Percentiles rank a stretch among this genome's conserved stretches.
Conservation (phyloP, 92 coral and sea anemone genomes). For the Isaurus tuberculatus region DNA sequence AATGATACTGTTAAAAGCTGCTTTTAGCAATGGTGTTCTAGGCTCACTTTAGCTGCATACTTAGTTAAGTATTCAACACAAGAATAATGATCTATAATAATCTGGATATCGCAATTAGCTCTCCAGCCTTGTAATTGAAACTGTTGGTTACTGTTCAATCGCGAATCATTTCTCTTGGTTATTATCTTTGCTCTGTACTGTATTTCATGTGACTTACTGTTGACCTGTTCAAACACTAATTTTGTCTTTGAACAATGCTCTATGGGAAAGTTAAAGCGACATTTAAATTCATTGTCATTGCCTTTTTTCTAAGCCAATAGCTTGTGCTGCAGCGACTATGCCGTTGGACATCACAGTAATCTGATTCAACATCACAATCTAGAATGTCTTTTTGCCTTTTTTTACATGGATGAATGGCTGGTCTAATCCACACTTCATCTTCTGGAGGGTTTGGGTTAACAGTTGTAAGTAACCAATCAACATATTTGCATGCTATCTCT, state of each 20-base stretch:
- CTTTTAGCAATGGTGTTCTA: conserved; percentile 40
- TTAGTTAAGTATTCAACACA: conserved; percentile 31
- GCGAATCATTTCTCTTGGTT: conserved; percentile 57
- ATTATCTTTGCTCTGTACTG: conserved; percentile 62
- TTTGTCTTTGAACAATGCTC: conserved; percentile 42
- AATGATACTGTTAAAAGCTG: conserved; percentile 36
- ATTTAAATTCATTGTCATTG: conserved; percentile 55
- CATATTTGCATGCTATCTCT: conserved; percentile 47
- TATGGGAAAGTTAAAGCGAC: conserved; percentile 61
- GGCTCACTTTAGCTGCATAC: conserved; percentile 48
- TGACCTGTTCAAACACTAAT: conserved; percentile 55
- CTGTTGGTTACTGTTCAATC: conserved; percentile 64
- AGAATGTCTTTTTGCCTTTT: conserved; percentile 48
- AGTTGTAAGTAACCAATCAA: conserved; percentile 34
- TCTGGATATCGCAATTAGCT: conserved; percentile 56
- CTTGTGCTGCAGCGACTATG: conserved; percentile 55
- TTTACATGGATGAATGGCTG: conserved; percentile 49
- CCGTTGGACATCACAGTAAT: conserved; percentile 52
- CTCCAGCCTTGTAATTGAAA: conserved; percentile 65
- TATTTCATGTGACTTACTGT: conserved; percentile 35
- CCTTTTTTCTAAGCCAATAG: conserved; percentile 54
- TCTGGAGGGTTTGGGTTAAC: conserved; percentile 56
- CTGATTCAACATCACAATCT: conserved; percentile 48
- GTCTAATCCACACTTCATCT: conserved; percentile 1
- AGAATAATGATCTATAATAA: conserved; percentile 13